These are phyloP conservation scores for Cryptophagus acutangulus DNA, from an alignment of 2,888 invertebrate genomes.

Conservation along the genomic window DNA sequence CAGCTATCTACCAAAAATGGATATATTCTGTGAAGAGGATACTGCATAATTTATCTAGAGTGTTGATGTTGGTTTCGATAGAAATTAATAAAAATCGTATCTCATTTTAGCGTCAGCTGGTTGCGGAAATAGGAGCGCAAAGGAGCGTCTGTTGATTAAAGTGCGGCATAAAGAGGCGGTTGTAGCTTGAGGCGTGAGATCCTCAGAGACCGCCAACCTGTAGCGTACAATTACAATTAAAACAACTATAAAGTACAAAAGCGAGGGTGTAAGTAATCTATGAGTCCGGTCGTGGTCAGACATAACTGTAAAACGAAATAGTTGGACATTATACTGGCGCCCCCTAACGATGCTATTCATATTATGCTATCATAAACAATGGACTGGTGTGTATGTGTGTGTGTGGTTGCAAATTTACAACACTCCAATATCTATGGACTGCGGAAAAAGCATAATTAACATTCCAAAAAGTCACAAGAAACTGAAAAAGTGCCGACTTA, in stretches of 20 bases:
- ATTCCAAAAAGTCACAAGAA: no score
- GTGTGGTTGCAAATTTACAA: slow-evolving; percentile 2
- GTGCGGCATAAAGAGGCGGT: slow-evolving; percentile 1
- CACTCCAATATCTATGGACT: slow-evolving; percentile 1
- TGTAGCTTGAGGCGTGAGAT: slow-evolving; percentile 14
- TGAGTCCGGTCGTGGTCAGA: slow-evolving; percentile 28
- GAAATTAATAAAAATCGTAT: not conserved
- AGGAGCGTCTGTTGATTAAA: slow-evolving; percentile 1
- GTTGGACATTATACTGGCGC: slow-evolving; percentile 18
- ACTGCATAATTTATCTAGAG: no score
- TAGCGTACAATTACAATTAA: slow-evolving; percentile 27
- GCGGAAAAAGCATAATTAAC: not conserved
- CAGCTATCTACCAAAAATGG: no score
- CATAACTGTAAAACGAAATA: slow-evolving; percentile 32
- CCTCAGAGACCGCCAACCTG: slow-evolving; percentile 22
- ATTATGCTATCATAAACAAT: slow-evolving; percentile 24
- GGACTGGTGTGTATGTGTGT: no score
- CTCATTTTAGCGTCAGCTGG: not conserved
- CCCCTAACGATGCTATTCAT: slow-evolving; percentile 16
- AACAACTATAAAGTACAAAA: slow-evolving; percentile 24
- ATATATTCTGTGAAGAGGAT: no score
- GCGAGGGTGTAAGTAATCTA: slow-evolving; percentile 24
- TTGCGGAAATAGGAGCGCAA: not conserved
- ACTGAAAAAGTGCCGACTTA: no score
- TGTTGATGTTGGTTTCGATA: not conserved